Base-by-base conservation (phyloP, 1,140 invertebrate species). In the Diprion similis region DNA sequence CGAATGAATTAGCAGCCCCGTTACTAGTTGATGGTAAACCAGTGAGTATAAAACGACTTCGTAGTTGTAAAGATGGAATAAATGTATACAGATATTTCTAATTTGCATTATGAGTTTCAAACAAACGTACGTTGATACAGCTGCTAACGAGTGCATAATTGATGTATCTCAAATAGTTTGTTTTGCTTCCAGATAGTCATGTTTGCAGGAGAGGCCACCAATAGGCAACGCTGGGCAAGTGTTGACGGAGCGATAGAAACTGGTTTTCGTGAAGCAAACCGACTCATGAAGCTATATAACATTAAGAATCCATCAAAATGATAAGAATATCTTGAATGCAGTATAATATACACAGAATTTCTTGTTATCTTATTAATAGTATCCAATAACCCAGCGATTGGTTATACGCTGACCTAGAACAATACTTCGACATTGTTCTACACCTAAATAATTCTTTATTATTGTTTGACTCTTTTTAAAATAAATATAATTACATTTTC, bases 211-310 rank as follows among this genome's bases (percentile, higher is more conserved):
- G 51, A 59, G 51, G 51, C 51, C 6, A 59, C 51, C 51, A 59
- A 59, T 59, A 13, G 11, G 7, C 51, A 59, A 4, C 51, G 9
- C 51, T 59, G n/a, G 11, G 6, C 51, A 15, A 59, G 6, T 59
- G 51, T 59, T 59, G 6, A 59, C 9, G 51, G 51, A 15, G 51
- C 95, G 1, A 86, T 95, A 4, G 92, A 94, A 84, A 90, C 91
- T 46, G 95, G 95, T 0, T 93, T 92, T 85, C 89, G 94, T 73
- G 95, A 96, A 86, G 95, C 95, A n/a, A 89, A 94, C 66, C 88
- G 91, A 81, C 73, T 89, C 15, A 83, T 89, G 47, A 79, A 85
- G 67, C 9, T 59, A 59, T 59, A 59, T 17, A 59, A 59, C 11
- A 59, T 6, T 1, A 59, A 59, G n/a, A 59, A 59, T 37, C 24